Conservation (phyloP, 2,797 vertebrate species). For the Eupleurogrammus muticus region DNA sequence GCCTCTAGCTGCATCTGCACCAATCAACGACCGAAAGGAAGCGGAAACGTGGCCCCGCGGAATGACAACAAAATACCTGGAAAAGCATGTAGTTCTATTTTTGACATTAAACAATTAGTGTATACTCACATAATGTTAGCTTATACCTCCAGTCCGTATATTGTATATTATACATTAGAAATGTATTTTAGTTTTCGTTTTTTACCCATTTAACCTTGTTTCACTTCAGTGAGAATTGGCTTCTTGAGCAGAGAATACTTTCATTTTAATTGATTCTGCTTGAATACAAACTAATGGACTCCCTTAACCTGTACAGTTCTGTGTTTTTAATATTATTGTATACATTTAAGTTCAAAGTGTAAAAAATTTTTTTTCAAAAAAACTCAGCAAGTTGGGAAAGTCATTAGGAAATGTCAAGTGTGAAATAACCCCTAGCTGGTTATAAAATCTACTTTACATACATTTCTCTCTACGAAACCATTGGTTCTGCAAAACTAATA, state of each 20-base stretch:
- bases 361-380: neutral
- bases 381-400: neutral
- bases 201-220: too few species aligned
- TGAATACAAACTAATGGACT: neutral
- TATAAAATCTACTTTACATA: neutral
- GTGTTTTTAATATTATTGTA: neutral
- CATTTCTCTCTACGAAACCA: neutral
- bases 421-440: neutral
- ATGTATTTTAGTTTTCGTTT: too few species aligned
- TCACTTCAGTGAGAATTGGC: too few species aligned
- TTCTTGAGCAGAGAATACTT: too few species aligned
- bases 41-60: slow-evolving; percentile 50
- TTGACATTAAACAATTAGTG: neutral
- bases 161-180: too few species aligned
- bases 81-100: neutral
- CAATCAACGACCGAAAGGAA: slow-evolving; percentile 42
- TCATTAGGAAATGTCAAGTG: neutral
- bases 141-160: neutral
- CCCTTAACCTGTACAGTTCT: neutral
- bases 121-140: neutral
- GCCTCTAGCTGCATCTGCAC: slow-evolving; percentile 36
- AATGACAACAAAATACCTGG: slow-evolving; percentile 6
- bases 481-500: neutral
- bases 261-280: neutral
- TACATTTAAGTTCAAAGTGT: too few species aligned